phyloP scores from a whole-genome alignment of 30 jellyfish, hydroid and myxozoan genomes.

The Mastigias papua region DNA sequence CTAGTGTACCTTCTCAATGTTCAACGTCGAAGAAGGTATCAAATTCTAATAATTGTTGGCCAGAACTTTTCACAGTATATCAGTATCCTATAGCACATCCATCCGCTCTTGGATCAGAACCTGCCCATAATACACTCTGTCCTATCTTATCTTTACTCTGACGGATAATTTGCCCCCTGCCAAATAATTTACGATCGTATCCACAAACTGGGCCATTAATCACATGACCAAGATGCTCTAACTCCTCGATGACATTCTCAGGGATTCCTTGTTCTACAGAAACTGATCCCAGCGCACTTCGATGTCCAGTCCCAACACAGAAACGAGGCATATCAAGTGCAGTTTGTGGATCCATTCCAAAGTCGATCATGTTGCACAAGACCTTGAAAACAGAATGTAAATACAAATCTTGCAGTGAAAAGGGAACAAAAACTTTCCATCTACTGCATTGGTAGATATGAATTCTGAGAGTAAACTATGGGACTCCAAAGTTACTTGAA shows the following conservation, averaged over 20 bases:
- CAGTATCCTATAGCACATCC: slow-evolving; percentile 94
- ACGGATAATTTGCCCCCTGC: slow-evolving; percentile 88
- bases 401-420: background rate
- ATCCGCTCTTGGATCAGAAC: slow-evolving; percentile 95
- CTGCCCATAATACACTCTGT: slow-evolving; percentile 88
- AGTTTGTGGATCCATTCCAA: slow-evolving; percentile 89
- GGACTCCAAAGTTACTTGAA: no score
- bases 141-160: slow-evolving; percentile 53
- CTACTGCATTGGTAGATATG: no score
- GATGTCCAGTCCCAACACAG: slow-evolving; percentile 81
- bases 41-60: no score
- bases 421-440: background rate
- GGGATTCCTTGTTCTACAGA: slow-evolving; percentile 85
- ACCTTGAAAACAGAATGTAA: slow-evolving; percentile 39
- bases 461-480: no score
- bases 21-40: no score
- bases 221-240: slow-evolving; percentile 83
- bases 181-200: slow-evolving; percentile 76
- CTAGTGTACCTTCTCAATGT: no score
- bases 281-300: slow-evolving; percentile 70
- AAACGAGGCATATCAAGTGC: slow-evolving; percentile 93
- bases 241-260: slow-evolving; percentile 72
- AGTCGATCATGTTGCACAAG: slow-evolving; percentile 89
- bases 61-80: no score
- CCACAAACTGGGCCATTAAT: slow-evolving; percentile 71